These are phyloP conservation scores for Etia nguti DNA, from an alignment of 2,113 vertebrate species.

Conservation along the genomic window DNA sequence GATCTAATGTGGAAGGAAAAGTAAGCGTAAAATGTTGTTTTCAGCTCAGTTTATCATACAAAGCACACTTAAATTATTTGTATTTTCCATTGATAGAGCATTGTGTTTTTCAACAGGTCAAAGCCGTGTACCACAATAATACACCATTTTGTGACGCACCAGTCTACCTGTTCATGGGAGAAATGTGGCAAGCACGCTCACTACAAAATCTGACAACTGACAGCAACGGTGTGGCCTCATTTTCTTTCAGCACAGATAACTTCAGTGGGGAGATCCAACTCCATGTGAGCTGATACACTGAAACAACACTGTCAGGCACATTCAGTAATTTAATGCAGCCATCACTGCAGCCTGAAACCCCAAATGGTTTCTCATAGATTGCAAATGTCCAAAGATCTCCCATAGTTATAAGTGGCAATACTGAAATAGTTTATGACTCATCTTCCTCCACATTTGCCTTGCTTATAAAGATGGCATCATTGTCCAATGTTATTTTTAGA, in stretches of 20 bases:
- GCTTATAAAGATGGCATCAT: neutral
- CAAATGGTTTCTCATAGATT: no score
- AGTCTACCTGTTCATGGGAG: no score
- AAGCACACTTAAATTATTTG: neutral
- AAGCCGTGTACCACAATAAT: neutral
- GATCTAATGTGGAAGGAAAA: constrained; percentile 50
- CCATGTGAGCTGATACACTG: constrained; percentile 3
- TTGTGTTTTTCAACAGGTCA: neutral
- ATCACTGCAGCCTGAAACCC: no score
- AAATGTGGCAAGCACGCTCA: no score
- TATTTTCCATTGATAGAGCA: neutral
- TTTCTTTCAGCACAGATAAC: constrained; percentile 32
- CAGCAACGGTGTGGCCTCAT: constrained; percentile 41
- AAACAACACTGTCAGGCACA: no score
- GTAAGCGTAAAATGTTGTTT: constrained; percentile 1
- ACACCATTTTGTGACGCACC: neutral
- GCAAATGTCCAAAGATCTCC: neutral
- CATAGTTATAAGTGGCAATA: no score
- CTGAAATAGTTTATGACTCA: no score
- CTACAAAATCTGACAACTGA: constrained; percentile 62
- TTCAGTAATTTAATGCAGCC: no score
- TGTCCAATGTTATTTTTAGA: no score
- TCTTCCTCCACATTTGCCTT: neutral
- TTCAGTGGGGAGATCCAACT: neutral
- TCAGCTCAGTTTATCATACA: neutral